Base-by-base conservation (phyloP, 2,797 vertebrate species). In the Chelon labrosus region DNA sequence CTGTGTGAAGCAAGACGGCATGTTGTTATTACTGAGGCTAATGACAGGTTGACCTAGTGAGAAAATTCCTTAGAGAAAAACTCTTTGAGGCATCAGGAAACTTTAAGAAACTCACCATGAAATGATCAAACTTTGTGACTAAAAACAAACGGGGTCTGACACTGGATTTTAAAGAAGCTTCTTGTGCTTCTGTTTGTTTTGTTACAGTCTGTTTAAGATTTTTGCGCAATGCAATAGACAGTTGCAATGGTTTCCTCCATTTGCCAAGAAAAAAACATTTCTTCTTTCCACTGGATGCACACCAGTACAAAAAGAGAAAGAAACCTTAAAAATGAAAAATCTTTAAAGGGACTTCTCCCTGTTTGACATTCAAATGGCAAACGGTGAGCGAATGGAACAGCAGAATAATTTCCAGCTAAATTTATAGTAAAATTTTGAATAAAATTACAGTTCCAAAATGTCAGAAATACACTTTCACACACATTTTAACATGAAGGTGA, bases 391-490 rank as follows among this genome's bases (percentile, higher is more conserved):
- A 27, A 70, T 17, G 5, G 12, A 38, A 16, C 10, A 13, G 38
- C 47, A 57, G 54, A 42, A 27, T 20, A n/a, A 12, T 25, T 49
- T 66, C 5, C n/a, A 27, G 47, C 3, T 19, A 49, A 70, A 55
- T 57, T 50, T 46, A 22, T 4, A 6, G 44, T 4, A 37, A 10
- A 20, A 17, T 54, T 51, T 42, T 2, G 51, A 10, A 65, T 47
- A 16, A 74, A 70, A 50, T 56, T 35, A 65, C 20, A 65, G 53
- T 25, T 37, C 41, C 42, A 56, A 84, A 88, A 87, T 84, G 80
- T 85, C 80, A 80, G 14, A 66, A 54, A 58, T 37, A 9, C 11
- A 53, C 5, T 6, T 53, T 13, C 49, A 38, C 44, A 49, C 35
- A 39, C 57, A 39, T 53, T 12, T 35, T 10, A 9, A 25, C 5